Evolutionary conservation across 2,888 invertebrate species (phyloP).

Genomic region (Nipponacmea schrenckii): DNA sequence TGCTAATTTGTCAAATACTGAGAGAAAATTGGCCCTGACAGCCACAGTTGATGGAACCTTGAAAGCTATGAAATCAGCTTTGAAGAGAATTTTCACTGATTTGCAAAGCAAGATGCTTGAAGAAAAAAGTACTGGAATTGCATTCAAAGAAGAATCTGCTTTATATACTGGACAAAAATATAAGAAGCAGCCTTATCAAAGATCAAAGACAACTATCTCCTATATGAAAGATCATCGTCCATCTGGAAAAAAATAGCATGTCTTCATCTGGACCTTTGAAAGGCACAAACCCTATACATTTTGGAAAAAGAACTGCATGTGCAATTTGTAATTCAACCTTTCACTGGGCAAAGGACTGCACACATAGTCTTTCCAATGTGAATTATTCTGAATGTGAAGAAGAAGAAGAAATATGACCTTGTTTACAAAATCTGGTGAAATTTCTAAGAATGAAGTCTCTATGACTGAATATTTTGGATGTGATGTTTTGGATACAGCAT

Average conservation of each 20-base stretch:
- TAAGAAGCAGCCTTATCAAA: too few relatives aligned
- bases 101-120: neutral
- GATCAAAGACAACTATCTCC: too few relatives aligned
- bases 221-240: neutral
- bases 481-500: conserved; percentile 21
- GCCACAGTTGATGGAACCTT: too few relatives aligned
- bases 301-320: conserved; percentile 10
- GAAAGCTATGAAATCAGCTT: too few relatives aligned
- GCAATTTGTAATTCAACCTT: too few relatives aligned
- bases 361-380: too few relatives aligned
- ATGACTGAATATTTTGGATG: conserved; percentile 18
- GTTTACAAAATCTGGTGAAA: neutral
- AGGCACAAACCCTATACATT: neutral
- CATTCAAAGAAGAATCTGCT: neutral
- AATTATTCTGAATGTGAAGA: neutral
- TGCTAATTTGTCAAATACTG: too few relatives aligned
- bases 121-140: neutral
- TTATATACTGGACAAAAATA: too few relatives aligned
- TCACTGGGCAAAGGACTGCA: too few relatives aligned
- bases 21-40: too few relatives aligned
- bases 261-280: neutral
- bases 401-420: neutral
- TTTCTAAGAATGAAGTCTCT: conserved; percentile 15
- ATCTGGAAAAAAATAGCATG: neutral
- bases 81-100: conserved; percentile 11